Percentiles rank a stretch among this genome's conserved stretches.
Conservation (phyloP, 2,797 vertebrate genomes). For the Valencia hispanica region DNA sequence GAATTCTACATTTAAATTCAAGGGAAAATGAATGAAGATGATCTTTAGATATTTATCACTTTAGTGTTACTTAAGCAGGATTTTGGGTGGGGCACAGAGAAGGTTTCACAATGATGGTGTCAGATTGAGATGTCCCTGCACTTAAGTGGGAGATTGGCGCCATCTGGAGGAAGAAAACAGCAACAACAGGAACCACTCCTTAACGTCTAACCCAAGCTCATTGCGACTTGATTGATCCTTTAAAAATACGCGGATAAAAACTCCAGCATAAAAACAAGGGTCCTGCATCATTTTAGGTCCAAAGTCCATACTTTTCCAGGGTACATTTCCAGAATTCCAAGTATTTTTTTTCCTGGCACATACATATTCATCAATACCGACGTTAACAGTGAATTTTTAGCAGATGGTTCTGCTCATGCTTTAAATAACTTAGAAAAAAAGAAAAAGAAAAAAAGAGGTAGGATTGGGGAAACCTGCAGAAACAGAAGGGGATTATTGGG, state of each 20-base stretch:
- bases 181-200: constrained; percentile 61
- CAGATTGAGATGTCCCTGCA: constrained; percentile 31
- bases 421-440: neutral
- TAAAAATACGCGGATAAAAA: neutral
- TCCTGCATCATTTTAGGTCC: neutral
- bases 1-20: neutral
- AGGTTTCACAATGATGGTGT: constrained; percentile 59
- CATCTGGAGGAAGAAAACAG: constrained; percentile 63
- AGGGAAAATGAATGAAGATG: constrained; percentile 1
- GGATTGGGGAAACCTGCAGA: neutral
- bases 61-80: constrained; percentile 32
- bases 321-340: neutral
- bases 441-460: neutral
- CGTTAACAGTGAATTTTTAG: neutral
- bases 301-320: neutral
- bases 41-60: neutral
- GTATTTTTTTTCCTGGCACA: neutral
- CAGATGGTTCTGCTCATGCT: too few species aligned
- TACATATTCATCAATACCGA: neutral
- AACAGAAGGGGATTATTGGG: neutral
- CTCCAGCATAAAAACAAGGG: neutral
- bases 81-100: constrained; percentile 75
- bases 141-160: constrained; percentile 49
- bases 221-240: neutral
- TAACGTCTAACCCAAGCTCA: constrained; percentile 13